Conservation (phyloP, 2,888 invertebrate genomes). For the Ophioninae sp. region DNA sequence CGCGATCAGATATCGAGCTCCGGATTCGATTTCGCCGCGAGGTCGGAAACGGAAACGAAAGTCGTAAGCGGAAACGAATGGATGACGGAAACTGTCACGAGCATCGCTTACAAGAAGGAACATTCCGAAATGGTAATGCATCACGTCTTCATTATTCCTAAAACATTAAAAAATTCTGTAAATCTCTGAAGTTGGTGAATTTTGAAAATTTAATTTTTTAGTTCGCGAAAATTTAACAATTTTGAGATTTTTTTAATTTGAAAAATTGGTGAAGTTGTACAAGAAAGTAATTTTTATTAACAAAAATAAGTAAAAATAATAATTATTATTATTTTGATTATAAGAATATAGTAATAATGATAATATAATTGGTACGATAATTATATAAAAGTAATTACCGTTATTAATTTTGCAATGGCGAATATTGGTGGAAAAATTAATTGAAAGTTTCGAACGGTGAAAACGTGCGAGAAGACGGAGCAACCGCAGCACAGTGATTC, state of each 20-base stretch:
- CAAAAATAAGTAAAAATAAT: too few species aligned
- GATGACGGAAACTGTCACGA: slow-evolving; percentile 78
- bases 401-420: background rate
- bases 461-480: slow-evolving; percentile 23
- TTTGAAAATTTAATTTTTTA: too few species aligned
- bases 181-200: too few species aligned
- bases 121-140: slow-evolving; percentile 69
- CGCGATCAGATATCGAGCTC: slow-evolving; percentile 83
- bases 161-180: background rate
- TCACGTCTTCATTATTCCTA: background rate
- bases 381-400: background rate
- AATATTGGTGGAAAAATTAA: background rate
- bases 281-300: too few species aligned
- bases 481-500: slow-evolving; percentile 72
- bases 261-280: too few species aligned
- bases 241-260: too few species aligned
- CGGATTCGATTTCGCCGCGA: slow-evolving; percentile 83
- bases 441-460: background rate
- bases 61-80: slow-evolving; percentile 74
- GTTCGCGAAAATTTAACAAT: too few species aligned
- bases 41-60: slow-evolving; percentile 73
- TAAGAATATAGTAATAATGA: too few species aligned
- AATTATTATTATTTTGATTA: too few species aligned
- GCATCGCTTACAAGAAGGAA: slow-evolving; percentile 78
- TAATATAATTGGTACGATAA: too few species aligned